Evolutionary conservation across 2,113 vertebrate species (phyloP).

Genomic region (Rhea pennata): DNA sequence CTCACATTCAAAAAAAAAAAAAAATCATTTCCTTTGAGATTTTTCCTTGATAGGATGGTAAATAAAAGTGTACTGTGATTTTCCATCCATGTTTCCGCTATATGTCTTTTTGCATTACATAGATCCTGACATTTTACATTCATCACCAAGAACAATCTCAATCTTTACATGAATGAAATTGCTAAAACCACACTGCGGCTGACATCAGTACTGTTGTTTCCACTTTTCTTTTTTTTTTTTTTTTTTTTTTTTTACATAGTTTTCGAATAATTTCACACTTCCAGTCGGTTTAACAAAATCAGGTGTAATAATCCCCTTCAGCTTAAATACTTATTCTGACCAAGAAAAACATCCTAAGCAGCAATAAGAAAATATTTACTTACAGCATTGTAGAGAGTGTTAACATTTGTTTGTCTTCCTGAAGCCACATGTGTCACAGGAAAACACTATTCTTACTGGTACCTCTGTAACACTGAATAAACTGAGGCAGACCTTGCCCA

Average conservation of each 20-base stretch:
- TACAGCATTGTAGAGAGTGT: background rate
- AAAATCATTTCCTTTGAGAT: rapidly evolving
- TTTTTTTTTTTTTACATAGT: background rate
- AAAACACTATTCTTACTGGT: background rate
- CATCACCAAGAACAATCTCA: background rate
- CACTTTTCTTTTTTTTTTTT: background rate
- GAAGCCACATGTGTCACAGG: rapidly evolving
- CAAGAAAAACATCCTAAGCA: background rate
- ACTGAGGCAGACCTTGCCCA: background rate
- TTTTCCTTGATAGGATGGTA: background rate
- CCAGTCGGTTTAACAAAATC: background rate
- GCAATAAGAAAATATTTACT: background rate
- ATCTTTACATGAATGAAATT: background rate
- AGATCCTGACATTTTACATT: background rate
- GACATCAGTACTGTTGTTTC: background rate
- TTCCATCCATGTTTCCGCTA: background rate
- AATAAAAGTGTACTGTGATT: background rate
- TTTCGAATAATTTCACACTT: background rate
- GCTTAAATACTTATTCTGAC: background rate
- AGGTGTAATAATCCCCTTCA: background rate
- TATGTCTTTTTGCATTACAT: background rate
- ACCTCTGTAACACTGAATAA: background rate
- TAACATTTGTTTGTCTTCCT: background rate
- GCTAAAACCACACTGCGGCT: background rate
- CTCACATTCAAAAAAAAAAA: background rate